Evolutionary conservation across 2,888 invertebrate species (phyloP), one percentile per base, ranked within the genome.

Genomic region (Cryptops parisi): DNA sequence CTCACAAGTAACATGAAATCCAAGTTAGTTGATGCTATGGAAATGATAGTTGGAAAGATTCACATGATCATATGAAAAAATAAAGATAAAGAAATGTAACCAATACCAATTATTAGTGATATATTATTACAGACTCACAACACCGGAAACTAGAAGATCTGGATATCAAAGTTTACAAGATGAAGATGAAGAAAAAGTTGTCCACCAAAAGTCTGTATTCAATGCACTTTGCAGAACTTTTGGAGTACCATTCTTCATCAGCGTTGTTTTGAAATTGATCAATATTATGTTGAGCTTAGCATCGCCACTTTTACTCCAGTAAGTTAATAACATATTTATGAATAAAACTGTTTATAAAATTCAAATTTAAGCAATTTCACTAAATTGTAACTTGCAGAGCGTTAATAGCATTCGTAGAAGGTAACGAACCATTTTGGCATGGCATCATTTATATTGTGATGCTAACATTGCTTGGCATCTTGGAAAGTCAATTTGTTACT

Each of bases 381-480:
- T n/a, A n/a, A n/a, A n/a, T n/a, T 9, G 6, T 41, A 19, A 4
- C 9, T 48, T 54, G 24, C 17, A 58, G 55, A 47, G 6, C 43
- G 33, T 45, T 60, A 9, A 59, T 60, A 27, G 53, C 54, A 6
- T 60, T 58, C 53, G 58, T 60, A 38, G 47, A 54, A 15, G 46
- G 54, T n/a, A 33, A 58, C 19, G 59, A 57, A 19, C 60, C 60
- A 5, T 53, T 47, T 33, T 71, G 71, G 71, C 67, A 67, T 49
- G 71, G 74, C 9, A 67, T 71, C 55, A 61, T 68, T n/a, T 71
- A 67, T 56, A 70, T 72, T 3, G 44, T 61, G 1, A 55, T 64
- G 3, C 65, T 74, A 64, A 70, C 74, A 56, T 52, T 66, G 15
- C 64, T 68, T 1, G 65, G 71, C 1, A 54, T 67, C 9, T 27